Conservation (phyloP, 2,888 invertebrate genomes). For the Mimumesa dahlbomi region DNA sequence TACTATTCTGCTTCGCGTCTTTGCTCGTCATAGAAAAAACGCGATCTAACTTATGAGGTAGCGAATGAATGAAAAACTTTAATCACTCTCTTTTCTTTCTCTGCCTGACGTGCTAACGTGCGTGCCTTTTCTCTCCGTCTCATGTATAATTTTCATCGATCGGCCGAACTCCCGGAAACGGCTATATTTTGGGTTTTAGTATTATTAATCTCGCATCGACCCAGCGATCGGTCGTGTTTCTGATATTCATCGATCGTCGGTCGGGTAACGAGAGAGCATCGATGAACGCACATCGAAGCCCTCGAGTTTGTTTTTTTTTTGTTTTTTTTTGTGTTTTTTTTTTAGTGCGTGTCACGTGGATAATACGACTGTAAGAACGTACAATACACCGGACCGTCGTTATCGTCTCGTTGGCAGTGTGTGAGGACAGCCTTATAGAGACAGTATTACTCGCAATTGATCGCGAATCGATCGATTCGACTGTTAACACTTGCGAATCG, state of each 20-base stretch:
- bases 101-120: background rate
- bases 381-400: background rate
- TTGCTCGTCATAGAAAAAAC: no score
- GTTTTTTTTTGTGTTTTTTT: background rate
- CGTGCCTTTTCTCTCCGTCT: conserved; percentile 26
- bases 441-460: conserved; percentile 16
- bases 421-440: conserved; percentile 32
- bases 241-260: conserved; percentile 17
- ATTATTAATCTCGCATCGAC: conserved; percentile 64
- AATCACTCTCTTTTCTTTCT: background rate
- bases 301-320: background rate
- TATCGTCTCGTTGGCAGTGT: conserved; percentile 53
- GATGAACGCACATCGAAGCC: conserved; percentile 8
- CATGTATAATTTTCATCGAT: conserved; percentile 7
- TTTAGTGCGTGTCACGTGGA: conserved; percentile 15
- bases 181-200: conserved; percentile 77
- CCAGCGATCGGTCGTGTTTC: conserved; percentile 17
- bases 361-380: conserved; percentile 5
- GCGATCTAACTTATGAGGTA: conserved; percentile 59
- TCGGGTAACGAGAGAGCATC: conserved; percentile 13
- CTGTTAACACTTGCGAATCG: background rate
- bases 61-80: conserved; percentile 57
- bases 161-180: conserved; percentile 38
- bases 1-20: conserved; percentile 27
- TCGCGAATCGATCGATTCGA: no score